Base-by-base conservation (phyloP, 1,140 invertebrate genomes). In the Drosophila paulistorum region DNA sequence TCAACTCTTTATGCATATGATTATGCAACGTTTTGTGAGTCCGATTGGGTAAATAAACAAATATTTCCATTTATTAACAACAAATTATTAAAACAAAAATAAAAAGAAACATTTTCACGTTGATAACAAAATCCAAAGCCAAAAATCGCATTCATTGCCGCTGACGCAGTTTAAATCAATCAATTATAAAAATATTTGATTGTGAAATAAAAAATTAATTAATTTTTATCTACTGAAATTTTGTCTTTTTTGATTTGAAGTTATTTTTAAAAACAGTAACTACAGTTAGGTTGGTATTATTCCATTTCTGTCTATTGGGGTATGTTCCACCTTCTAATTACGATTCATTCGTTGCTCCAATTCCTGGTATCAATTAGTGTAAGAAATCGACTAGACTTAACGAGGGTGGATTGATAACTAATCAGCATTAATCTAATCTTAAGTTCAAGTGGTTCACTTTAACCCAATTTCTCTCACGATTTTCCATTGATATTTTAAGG, bases 1-100 rank as follows among this genome's bases (percentile, higher is more conserved):
- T 71, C 62, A 66, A 61, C 70, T 39, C 66, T 57, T 67, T 62
- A 72, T 79, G 72, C 65, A 75, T 72, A 68, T 75, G 48, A 23
- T 71, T 73, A 73, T 73, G 74, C 54, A 73, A 79, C 58, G 42
- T 58, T 62, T 54, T 55, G 57, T 3, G 10, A 71, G 39, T 54
- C 61, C 35, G 71, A 64, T 68, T 68, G 13, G 13, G 51, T 75
- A 71, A 74, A 76, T 61, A 59, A 33, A 37, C 58, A 58, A 68
- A 68, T 64, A 37, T 58, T 69, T 69, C 68, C 30, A 61, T 60
- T 61, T 51, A 14, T 39, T 35, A 61, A 51, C 14, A 23, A 23
- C 17, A 51, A 51, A 45, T 7, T 14, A 45, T 17, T 9, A 45
- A 45, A 45, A 45, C 42, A 17, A 45, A 45, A 59, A 37, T 20